Percentiles rank a stretch among this genome's conserved stretches.
Conservation (phyloP, 2,888 invertebrate species). For the Podabrus alpinus region DNA sequence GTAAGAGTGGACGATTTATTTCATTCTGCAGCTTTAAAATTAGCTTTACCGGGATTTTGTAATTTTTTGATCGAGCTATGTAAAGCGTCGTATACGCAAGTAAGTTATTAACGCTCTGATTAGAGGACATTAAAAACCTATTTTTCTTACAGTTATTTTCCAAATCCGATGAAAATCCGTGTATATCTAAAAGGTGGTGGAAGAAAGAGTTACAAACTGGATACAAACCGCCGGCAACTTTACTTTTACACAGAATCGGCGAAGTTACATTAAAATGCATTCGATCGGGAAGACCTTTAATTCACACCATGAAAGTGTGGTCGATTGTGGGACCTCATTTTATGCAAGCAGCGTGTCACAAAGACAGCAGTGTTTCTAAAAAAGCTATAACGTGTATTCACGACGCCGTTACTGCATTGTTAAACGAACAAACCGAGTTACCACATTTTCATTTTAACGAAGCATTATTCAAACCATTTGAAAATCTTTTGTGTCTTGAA, state of each 20-base stretch:
- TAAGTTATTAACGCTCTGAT: slow-evolving; percentile 42
- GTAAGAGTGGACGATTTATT: slow-evolving; percentile 91
- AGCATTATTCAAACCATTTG: slow-evolving; percentile 91
- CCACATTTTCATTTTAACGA: slow-evolving; percentile 96
- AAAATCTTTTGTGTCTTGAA: slow-evolving; percentile 91
- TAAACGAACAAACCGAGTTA: slow-evolving; percentile 85
- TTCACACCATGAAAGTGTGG: slow-evolving; percentile 93
- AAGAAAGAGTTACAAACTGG: slow-evolving; percentile 50
- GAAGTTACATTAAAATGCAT: slow-evolving; percentile 88
- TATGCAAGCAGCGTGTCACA: slow-evolving; percentile 94
- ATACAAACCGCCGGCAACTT: slow-evolving; percentile 58
- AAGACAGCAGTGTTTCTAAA: slow-evolving; percentile 85
- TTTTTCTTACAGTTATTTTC: slow-evolving; percentile 47
- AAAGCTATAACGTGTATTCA: slow-evolving; percentile 91
- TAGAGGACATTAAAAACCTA: background rate
- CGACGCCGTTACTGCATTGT: slow-evolving; percentile 84
- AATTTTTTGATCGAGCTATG: slow-evolving; percentile 84
- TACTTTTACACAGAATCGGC: slow-evolving; percentile 81
- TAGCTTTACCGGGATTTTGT: slow-evolving; percentile 82
- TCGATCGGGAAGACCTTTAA: slow-evolving; percentile 81
- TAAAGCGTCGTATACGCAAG: slow-evolving; percentile 82
- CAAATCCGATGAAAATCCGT: slow-evolving; percentile 52
- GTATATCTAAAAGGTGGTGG: slow-evolving; percentile 57
- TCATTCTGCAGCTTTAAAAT: slow-evolving; percentile 83
- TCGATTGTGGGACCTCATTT: slow-evolving; percentile 90